Evolutionary conservation across 2,113 vertebrate species (phyloP).

Genomic region (Trichechus manatus): DNA sequence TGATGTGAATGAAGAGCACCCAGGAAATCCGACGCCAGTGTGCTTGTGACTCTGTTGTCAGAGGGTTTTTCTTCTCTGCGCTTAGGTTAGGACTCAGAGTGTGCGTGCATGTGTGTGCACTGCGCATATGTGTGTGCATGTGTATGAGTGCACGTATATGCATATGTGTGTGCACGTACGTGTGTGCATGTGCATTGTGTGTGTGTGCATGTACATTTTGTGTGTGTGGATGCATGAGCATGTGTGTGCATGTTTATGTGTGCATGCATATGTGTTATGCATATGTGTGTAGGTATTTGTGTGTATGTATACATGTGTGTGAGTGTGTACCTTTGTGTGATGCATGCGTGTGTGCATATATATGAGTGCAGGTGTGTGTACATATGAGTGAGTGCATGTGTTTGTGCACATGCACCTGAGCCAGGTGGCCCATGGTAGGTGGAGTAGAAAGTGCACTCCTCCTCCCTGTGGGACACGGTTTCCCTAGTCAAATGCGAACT

Average conservation of each 20-base stretch:
- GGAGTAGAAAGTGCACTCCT: neutral
- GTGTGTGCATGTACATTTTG: no score
- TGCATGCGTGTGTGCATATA: no score
- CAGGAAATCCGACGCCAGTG: neutral
- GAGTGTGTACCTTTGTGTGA: neutral
- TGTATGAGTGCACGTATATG: no score
- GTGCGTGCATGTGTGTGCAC: neutral
- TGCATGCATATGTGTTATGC: neutral
- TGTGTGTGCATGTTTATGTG: no score
- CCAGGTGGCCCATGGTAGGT: neutral
- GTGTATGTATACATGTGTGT: neutral
- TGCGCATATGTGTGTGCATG: no score
- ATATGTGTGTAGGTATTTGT: neutral
- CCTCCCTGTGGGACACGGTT: neutral
- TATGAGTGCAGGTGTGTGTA: no score
- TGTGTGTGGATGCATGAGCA: no score
- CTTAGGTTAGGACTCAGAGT: neutral
- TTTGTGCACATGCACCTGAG: neutral
- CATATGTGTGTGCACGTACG: no score
- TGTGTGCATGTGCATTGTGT: no score
- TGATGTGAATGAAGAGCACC: neutral
- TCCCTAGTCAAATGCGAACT: neutral
- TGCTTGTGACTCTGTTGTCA: neutral
- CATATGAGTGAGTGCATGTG: neutral
- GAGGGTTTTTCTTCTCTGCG: neutral